phyloP scores from a whole-genome alignment of 2,888 invertebrate species.

The Antitype chi region DNA sequence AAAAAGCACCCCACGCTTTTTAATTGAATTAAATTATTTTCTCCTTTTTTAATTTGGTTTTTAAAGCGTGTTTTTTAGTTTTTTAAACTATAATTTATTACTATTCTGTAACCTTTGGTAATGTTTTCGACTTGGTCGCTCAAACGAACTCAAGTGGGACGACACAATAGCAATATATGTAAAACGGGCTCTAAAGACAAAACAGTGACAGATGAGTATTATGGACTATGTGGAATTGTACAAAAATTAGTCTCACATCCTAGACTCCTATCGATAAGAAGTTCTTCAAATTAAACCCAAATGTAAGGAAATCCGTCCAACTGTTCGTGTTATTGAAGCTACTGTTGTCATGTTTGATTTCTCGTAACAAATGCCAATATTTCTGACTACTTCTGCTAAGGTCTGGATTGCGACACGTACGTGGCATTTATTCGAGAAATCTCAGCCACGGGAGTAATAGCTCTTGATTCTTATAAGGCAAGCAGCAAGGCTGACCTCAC shows the following conservation, averaged over 20 bases:
- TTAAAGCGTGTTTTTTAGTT: no score
- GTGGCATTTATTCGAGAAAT: constrained; percentile 38
- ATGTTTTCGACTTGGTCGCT: not conserved
- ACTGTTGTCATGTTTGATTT: constrained; percentile 6
- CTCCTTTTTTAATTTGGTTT: no score
- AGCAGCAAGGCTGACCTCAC: constrained; percentile 43
- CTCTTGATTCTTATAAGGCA: constrained; percentile 51
- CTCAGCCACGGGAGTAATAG: constrained; percentile 24
- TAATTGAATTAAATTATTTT: no score
- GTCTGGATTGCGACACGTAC: constrained; percentile 36
- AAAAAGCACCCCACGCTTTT: no score
- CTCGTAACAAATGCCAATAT: constrained; percentile 10
- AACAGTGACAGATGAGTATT: not conserved
- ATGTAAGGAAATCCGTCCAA: not conserved
- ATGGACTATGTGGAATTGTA: not conserved
- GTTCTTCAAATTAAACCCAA: not conserved
- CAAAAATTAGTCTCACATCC: not conserved
- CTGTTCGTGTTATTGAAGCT: not conserved
- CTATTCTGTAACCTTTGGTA: not conserved
- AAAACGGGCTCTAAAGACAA: not conserved
- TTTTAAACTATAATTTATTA: no score
- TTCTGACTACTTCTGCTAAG: constrained; percentile 23
- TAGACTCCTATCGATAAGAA: not conserved
- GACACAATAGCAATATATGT: constrained; percentile 1
- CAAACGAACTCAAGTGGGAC: not conserved